These are phyloP conservation scores for Euphonia xanthogaster DNA, from an alignment of 2,797 vertebrate genomes.

Conservation along the genomic window DNA sequence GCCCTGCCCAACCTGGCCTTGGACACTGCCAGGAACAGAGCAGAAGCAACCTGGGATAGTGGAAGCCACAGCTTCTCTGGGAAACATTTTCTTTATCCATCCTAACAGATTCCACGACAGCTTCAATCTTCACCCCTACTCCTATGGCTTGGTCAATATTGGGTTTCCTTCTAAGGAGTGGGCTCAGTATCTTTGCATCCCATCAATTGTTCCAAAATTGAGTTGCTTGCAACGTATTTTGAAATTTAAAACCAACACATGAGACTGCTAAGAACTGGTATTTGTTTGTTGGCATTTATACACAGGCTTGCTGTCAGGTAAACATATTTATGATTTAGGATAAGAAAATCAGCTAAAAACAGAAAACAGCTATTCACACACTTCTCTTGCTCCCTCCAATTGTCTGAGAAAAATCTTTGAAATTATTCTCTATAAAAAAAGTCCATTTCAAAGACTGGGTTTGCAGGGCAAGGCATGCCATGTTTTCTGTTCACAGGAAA, in stretches of 20 bases:
- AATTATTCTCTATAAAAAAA: neutral
- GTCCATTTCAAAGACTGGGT: neutral
- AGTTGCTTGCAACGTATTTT: neutral
- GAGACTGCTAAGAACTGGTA: neutral
- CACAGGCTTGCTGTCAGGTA: neutral
- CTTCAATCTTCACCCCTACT: neutral
- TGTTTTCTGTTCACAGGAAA: neutral
- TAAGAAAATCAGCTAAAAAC: neutral
- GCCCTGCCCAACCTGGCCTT: neutral
- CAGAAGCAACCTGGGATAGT: neutral
- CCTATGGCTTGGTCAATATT: rapidly evolving
- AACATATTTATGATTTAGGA: neutral
- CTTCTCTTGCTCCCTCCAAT: neutral
- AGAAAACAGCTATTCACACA: neutral
- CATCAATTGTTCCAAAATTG: neutral
- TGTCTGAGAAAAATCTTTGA: neutral
- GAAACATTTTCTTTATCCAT: neutral
- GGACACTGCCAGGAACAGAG: neutral
- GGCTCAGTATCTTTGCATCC: neutral
- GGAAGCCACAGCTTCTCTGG: neutral
- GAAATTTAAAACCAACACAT: neutral
- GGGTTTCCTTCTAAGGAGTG: neutral
- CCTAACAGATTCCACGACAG: neutral
- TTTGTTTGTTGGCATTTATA: neutral
- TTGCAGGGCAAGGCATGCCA: neutral